Evolutionary conservation across 1,140 invertebrate genomes (phyloP), one percentile per base, ranked within the genome.

Genomic region (Brachionus calyciflorus): DNA sequence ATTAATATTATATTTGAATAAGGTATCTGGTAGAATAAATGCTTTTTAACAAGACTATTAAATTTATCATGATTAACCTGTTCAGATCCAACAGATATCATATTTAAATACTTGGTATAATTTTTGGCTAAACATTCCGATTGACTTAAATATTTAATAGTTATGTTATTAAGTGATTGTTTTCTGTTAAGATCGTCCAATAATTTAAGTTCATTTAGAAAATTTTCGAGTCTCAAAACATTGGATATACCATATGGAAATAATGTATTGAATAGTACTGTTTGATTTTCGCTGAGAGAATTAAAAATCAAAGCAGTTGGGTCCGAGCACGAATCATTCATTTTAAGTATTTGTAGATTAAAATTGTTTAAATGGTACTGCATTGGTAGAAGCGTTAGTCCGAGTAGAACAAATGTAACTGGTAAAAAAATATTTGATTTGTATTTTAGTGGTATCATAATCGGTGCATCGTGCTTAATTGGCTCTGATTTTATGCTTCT

Each of bases 321-420:
- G 3, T 73, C 69, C 6, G 60, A 37, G 9, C 69, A 73, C 30
- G 51, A 73, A 28, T 73, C 69, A 5, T 55, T 49, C 69, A 73
- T 73, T 17, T 73, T 73, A 7, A 40, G 12, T 19, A 73, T 49
- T 73, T 73, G 69, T 12, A 55, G 6, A 5, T 37, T 21, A n/a
- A 73, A 73, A 73, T 73, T 51, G 19, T 49, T 4, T n/a, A 19
- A 10, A 14, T 73, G 69, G 24, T 51, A 73, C 37, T 73, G 69
- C 12, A 73, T 33, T n/a, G 69, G 69, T 1, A 73, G 26, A 33
- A 51, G 24, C 14, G 46, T 73, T 12, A 73, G 17, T 5, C 28
- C 46, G 1, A 73, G 19, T 12, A 73, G 33, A 21, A 73, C 26
- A 30, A 73, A 73, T 24, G 30, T 73, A 4, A 73, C n/a, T 17